A percentile compares a stretch with the other conserved stretches of the same genome.
phyloP scores from a whole-genome alignment of 2,888 invertebrate genomes.

The Noctua pronuba region DNA sequence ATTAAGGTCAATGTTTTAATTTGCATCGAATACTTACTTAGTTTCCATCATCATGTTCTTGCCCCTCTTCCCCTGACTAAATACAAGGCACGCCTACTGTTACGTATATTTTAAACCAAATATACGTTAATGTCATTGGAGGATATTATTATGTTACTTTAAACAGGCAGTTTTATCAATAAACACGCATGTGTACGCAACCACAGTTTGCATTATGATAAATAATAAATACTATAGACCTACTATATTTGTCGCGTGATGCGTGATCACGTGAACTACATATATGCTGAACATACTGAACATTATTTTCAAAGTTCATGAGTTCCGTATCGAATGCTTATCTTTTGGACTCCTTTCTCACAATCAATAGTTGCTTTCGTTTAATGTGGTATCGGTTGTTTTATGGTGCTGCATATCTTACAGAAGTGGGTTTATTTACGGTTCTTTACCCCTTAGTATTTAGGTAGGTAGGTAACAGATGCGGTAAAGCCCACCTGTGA shows the following conservation, averaged over 20 bases:
- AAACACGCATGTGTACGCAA: slow-evolving; percentile 4
- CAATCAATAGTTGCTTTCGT: slow-evolving; percentile 35
- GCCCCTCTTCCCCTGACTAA: no score
- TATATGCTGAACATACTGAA: slow-evolving; percentile 35
- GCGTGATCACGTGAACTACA: slow-evolving; percentile 54
- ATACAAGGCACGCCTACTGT: no score
- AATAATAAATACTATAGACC: slow-evolving; percentile 22
- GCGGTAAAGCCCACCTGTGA: not conserved
- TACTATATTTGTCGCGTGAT: slow-evolving; percentile 49
- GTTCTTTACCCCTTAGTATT: not conserved
- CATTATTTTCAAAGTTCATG: slow-evolving; percentile 63
- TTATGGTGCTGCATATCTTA: not conserved
- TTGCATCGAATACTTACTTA: no score
- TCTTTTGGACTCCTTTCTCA: slow-evolving; percentile 46
- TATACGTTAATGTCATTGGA: not conserved
- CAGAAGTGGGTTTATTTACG: not conserved
- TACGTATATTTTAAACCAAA: no score
- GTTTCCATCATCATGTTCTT: no score
- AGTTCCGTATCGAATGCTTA: slow-evolving; percentile 49
- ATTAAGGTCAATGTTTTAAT: no score
- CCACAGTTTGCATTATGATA: slow-evolving; percentile 30
- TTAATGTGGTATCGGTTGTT: slow-evolving; percentile 1
- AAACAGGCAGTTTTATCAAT: slow-evolving; percentile 19
- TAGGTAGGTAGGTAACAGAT: not conserved
- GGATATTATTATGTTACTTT: not conserved